A percentile compares a stretch with the other conserved stretches of the same genome.
Evolutionary conservation across 2,113 vertebrate genomes (phyloP).

Genomic region (Pontoporia blainvillei): DNA sequence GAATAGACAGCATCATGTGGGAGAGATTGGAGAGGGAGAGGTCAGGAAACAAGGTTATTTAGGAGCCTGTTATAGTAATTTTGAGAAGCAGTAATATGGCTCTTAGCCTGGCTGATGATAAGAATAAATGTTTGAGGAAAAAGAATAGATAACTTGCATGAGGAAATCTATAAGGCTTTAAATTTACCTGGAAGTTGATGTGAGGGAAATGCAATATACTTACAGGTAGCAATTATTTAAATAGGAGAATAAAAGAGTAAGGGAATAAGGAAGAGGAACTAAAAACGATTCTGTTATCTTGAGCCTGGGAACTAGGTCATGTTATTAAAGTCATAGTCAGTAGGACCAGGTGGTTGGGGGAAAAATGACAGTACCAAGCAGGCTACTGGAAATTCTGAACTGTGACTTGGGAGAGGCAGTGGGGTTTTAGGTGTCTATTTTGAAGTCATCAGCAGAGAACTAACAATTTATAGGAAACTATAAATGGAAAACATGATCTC

Average conservation of each 20-base stretch:
- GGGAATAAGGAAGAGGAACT: neutral
- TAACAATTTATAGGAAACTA: neutral
- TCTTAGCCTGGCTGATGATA: neutral
- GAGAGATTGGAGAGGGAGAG: neutral
- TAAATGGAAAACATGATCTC: neutral
- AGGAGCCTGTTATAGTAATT: neutral
- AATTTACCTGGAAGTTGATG: neutral
- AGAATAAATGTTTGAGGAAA: neutral
- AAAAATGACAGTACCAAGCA: neutral
- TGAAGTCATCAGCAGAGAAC: neutral
- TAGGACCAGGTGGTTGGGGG: neutral
- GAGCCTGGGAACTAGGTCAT: accelerated
- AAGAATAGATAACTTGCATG: neutral
- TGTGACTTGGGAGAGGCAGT: neutral
- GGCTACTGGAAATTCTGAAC: neutral
- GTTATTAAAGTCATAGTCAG: neutral
- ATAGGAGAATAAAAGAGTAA: neutral
- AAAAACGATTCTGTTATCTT: neutral
- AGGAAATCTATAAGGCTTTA: neutral
- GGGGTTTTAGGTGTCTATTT: neutral
- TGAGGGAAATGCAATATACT: neutral
- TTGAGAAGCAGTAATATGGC: neutral
- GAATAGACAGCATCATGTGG: neutral
- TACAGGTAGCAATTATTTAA: neutral
- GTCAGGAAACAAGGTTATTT: neutral